Evolutionary conservation across 2,113 vertebrate genomes (phyloP), one percentile per base, ranked within the genome.

Genomic region (Climacteris rufus): DNA sequence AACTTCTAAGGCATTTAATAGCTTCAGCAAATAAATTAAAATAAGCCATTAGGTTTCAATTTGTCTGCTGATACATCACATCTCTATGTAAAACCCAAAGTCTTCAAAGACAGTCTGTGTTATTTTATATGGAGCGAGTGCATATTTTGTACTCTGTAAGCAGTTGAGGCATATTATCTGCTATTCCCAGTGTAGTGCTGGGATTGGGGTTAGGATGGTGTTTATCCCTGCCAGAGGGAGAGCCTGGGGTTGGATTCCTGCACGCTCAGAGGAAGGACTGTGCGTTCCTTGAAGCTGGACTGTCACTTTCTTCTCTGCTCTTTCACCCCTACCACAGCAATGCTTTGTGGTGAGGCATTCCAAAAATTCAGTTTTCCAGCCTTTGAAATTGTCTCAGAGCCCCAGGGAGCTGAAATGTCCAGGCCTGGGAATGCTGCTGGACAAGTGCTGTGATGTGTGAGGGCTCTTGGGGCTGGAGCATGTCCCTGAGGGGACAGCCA

Each of bases 371-470:
- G 7, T 49, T 75, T 87, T 78, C 30, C 10, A 71, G 33, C 40
- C 74, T 89, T 78, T 75, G 74, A 70, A 84, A 47, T 74, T 30
- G 21, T 39, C 39, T 79, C 9, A 35, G 47, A 93, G 84, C 65
- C 74, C 7, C 1, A 1, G 30, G 69, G 68, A 84, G 49, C 47
- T 66, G 40, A 54, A 30, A 15, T 22, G 15, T 52, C 74, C 57
- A 22, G 39, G 47, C 47, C 18, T 23, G 30, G 60, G 81, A 89
- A 59, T 1, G 31, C 64, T 72, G 61, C 61, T 72, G 65, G 78
- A 66, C 33, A 18, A 59, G 83, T 3, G 13, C 10, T 49, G 16
- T 45, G 47, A 63, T 75, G 56, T 0, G 0, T 1, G 1, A 54
- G 60, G 47, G 45, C 59, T 65, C 5, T n/a, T 44, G 47, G 52